A percentile compares a stretch with the other conserved stretches of the same genome.
phyloP scores from a whole-genome alignment of 1,140 invertebrate genomes.

The Pomacea maculata region DNA sequence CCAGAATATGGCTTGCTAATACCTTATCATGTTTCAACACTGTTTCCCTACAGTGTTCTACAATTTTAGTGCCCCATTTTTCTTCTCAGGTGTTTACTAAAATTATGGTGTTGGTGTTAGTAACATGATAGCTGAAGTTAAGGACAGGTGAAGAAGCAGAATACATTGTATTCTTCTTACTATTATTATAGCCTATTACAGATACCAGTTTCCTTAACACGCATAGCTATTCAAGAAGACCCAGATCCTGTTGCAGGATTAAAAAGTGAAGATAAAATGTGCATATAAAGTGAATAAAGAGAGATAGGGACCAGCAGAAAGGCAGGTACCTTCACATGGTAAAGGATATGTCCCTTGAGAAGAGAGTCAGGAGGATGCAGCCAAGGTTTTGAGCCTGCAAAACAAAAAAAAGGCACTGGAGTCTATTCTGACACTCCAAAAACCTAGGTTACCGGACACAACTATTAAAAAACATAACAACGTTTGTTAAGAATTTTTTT shows the following conservation, averaged over 20 bases:
- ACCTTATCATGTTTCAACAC: too few species aligned
- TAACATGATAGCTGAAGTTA: too few species aligned
- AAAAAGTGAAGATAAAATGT: not conserved
- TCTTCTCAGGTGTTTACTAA: too few species aligned
- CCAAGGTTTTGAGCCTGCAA: constrained; percentile 72
- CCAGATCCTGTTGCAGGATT: not conserved
- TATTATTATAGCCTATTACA: too few species aligned
- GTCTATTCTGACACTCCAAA: too few species aligned
- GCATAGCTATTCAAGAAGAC: not conserved
- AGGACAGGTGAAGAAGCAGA: not conserved
- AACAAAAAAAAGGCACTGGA: constrained; percentile 11
- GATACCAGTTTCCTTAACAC: not conserved
- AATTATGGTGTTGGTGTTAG: too few species aligned
- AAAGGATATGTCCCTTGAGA: constrained; percentile 92
- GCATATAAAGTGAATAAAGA: not conserved
- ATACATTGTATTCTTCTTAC: not conserved
- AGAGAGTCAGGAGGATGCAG: constrained; percentile 93
- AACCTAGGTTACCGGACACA: too few species aligned
- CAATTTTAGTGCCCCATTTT: too few species aligned
- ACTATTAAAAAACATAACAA: too few species aligned
- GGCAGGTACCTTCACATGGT: constrained; percentile 89
- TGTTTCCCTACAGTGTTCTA: too few species aligned
- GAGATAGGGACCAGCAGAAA: not conserved
- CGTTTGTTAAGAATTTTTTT: too few species aligned
- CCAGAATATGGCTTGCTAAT: too few species aligned